A percentile compares a stretch with the other conserved stretches of the same genome.
Conservation (phyloP, 1,140 invertebrate species). For the Ceratosolen fusciceps region DNA sequence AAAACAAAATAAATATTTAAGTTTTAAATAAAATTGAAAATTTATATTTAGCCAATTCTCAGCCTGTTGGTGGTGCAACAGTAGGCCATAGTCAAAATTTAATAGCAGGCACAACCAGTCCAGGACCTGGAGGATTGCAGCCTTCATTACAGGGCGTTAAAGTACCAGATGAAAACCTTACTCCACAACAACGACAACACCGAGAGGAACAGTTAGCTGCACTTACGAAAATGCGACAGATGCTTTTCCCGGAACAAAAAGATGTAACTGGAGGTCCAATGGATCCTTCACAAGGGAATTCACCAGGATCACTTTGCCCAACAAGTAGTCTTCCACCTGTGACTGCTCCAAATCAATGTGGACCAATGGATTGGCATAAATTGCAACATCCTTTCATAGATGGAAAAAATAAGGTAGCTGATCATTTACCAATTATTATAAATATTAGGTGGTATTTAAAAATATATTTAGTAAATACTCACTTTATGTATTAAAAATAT, state of each 20-base stretch:
- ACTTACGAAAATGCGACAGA: constrained; percentile 92
- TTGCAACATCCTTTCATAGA: constrained; percentile 88
- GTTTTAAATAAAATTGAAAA: background rate
- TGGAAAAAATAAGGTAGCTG: constrained; percentile 73
- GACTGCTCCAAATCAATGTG: constrained; percentile 69
- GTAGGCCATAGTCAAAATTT: constrained; percentile 70
- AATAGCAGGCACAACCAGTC: constrained; percentile 69
- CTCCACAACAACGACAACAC: constrained; percentile 94
- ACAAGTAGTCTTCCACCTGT: constrained; percentile 63
- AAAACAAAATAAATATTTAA: background rate
- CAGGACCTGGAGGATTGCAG: constrained; percentile 72
- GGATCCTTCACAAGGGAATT: constrained; percentile 66
- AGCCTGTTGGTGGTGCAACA: constrained; percentile 62
- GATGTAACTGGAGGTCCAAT: constrained; percentile 62
- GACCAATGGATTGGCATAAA: constrained; percentile 89
- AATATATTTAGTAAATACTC: too few species aligned
- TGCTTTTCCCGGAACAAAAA: constrained; percentile 88
- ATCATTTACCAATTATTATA: too few species aligned
- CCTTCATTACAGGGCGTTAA: constrained; percentile 84
- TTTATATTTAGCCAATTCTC: constrained; percentile 61
- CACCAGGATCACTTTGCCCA: constrained; percentile 60
- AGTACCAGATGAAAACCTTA: constrained; percentile 96
- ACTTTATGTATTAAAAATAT: too few species aligned
- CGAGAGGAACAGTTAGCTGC: constrained; percentile 93
- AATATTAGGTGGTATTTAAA: too few species aligned